Base-by-base conservation (phyloP, 2,797 vertebrate genomes). In the Labroides dimidiatus region DNA sequence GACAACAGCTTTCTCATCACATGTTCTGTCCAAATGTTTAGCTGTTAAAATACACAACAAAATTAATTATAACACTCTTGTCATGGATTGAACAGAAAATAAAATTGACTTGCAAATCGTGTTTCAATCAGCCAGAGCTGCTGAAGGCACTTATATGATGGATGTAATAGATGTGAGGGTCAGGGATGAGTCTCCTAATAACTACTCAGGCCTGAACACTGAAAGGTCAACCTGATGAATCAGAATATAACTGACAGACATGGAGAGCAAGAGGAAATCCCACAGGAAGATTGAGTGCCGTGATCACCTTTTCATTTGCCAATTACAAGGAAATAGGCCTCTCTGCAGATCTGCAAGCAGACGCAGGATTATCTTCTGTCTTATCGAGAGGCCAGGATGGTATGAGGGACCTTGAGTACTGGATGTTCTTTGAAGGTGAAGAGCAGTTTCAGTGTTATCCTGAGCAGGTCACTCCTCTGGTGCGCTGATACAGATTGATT, bases 211-310 rank as follows among this genome's bases (percentile, higher is more conserved):
- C 30, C 67, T 8, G 4, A 60, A 63, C 36, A 65, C 20, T 1
- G 19, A 87, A 90, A 89, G 84, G 86, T 89, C 82, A 81, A 33
- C 41, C 69, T 41, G 36, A 79, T 83, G 70, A 84, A 72, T 87
- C 69, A 51, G 62, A 68, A 45, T 41, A 41, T 53, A 62, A 59
- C 23, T 50, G 78, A 77, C 73, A 78, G 78, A 67, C 51, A 57
- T 2, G 12, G 33, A 19, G 78, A 63, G 70, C 49, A 16, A 5
- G 41, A 78, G 65, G 64, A 88, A 87, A 85, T 89, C 73, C 63
- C 37, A 10, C 5, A 6, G 21, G 47, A 83, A 67, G 80, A 89
- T 85, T 69, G 76, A 86, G 80, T 60, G 64, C 55, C 36, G 41
- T 61, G 75, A 89, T 88, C 81, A 87, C 82, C 81, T 87, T 89